Evolutionary conservation across 2,113 vertebrate genomes (phyloP).

Genomic region (Xenotilapia caudafasciata): DNA sequence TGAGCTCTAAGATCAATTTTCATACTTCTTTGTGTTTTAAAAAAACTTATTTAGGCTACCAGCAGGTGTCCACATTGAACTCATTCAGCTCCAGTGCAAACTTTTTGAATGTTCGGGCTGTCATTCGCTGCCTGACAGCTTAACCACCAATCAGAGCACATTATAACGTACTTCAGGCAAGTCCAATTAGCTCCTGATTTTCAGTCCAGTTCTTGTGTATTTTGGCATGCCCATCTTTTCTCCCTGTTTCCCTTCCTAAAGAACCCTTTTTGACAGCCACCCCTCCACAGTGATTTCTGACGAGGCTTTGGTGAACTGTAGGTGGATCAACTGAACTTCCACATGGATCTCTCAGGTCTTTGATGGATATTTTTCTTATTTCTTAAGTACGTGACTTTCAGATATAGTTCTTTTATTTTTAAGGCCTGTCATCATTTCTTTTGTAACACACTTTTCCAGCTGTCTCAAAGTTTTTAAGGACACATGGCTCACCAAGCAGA

Average conservation of each 20-base stretch:
- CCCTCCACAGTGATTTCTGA: neutral
- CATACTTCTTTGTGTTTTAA: neutral
- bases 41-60: neutral
- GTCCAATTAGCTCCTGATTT: neutral
- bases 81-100: neutral
- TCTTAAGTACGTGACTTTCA: neutral
- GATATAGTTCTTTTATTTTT: neutral
- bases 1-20: neutral
- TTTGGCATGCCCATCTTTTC: neutral
- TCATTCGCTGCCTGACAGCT: neutral
- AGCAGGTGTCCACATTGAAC: neutral
- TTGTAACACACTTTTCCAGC: accelerated
- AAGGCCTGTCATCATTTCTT: neutral
- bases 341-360: neutral
- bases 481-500: neutral
- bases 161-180: neutral
- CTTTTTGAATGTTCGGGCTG: neutral
- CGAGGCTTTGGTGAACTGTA: neutral
- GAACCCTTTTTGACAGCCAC: neutral
- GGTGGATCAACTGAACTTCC: neutral
- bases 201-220: neutral
- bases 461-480: neutral
- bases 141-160: neutral
- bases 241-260: neutral
- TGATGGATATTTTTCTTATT: neutral